phyloP scores from a whole-genome alignment of 2,888 invertebrate genomes.

The Pyrrhosoma nymphula region DNA sequence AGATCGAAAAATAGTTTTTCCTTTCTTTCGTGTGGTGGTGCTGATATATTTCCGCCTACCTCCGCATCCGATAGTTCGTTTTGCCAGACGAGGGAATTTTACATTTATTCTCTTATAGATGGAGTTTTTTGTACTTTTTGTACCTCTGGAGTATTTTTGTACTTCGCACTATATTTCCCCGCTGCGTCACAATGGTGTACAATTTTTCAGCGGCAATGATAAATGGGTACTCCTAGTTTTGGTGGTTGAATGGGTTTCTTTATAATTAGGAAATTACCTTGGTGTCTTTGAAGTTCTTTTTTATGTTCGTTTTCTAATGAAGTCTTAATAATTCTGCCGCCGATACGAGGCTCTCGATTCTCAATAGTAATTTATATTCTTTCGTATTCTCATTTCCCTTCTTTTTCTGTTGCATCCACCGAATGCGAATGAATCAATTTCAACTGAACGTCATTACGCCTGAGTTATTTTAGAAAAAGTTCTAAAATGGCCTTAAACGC shows the following conservation, averaged over 20 bases:
- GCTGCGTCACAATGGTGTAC: too few species aligned
- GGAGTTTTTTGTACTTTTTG: background rate
- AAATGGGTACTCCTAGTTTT: background rate
- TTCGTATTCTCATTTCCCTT: too few species aligned
- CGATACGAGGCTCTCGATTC: too few species aligned
- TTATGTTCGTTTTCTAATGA: background rate
- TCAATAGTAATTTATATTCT: too few species aligned
- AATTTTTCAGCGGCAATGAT: background rate
- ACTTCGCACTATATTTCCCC: too few species aligned
- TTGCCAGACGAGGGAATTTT: background rate
- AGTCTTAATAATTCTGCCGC: background rate
- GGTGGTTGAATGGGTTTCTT: background rate
- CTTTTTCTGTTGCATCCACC: too few species aligned
- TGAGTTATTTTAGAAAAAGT: too few species aligned
- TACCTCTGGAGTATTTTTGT: too few species aligned
- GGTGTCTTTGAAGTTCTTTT: background rate
- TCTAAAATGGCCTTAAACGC: too few species aligned
- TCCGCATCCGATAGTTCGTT: background rate
- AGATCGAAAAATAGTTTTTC: background rate
- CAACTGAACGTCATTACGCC: too few species aligned
- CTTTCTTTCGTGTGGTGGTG: background rate
- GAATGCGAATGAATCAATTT: too few species aligned
- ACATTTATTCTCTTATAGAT: background rate
- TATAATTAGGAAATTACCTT: background rate
- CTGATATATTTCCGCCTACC: background rate